Base-by-base conservation (phyloP, 2,797 vertebrate genomes). In the Parambassis ranga region DNA sequence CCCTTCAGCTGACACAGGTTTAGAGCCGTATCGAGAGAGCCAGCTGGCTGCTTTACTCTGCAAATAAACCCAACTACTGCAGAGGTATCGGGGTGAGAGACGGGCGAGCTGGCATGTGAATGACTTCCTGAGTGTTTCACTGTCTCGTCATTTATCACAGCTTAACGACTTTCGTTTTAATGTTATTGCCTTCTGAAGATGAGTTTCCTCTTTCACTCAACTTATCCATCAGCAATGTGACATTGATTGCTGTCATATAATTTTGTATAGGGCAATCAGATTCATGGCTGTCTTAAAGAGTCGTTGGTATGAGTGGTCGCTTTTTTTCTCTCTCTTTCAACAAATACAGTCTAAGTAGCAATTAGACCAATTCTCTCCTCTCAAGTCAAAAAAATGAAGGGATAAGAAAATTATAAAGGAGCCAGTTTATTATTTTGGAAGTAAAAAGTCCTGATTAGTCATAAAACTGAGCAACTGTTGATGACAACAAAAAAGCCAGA, bases 211-310 rank as follows among this genome's bases (percentile, higher is more conserved):
- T 81, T 58, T 70, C 68, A 42, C 58, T 75, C 56, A 44, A 66
- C 77, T 71, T 49, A 83, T 85, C 81, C 79, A 80, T 87, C 87
- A 87, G 49, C 24, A 41, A 49, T 70, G 53, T 68, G 82, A 81
- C 82, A 61, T 70, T 87, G 79, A 87, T 84, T 77, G 81, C 82
- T 79, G 79, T 75, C 81, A 79, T 84, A 82, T 84, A 72, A 75
- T 87, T 89, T 84, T 74, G 74, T 73, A 65, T 70, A 53, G 72
- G 81, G 82, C 77, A 67, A 81, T 85, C 74, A 44, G 72, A 82
- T 80, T 86, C 75, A 85, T 65, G 74, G 53, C 58, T 30, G 61
- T 51, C 64, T 67, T 79, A 61, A 82, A 65, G 65, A 71, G 43
- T 60, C 30, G 74, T 73, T 64, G 66, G 24, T 67, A 10, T 50